A percentile compares a stretch with the other conserved stretches of the same genome.
Evolutionary conservation across 2,113 vertebrate species (phyloP).

Genomic region (Epinephelus cyanopodus): DNA sequence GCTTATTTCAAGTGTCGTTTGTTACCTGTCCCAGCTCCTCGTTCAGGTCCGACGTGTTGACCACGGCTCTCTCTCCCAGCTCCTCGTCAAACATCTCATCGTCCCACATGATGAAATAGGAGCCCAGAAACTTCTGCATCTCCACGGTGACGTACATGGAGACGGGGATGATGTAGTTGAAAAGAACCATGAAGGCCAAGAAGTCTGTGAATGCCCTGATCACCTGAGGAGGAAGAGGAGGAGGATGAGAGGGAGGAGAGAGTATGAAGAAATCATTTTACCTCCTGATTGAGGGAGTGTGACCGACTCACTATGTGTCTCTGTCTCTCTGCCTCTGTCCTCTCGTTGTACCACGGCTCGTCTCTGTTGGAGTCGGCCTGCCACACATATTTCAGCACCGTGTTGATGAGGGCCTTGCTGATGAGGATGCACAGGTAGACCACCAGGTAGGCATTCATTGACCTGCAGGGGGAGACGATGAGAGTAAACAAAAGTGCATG

Average conservation of each 20-base stretch:
- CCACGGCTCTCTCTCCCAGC: slow-evolving; percentile 91
- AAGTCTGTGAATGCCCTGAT: slow-evolving; percentile 96
- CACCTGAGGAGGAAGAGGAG: slow-evolving; percentile 81
- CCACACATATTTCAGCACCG: slow-evolving; percentile 93
- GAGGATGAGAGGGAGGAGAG: neutral
- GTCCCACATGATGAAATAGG: slow-evolving; percentile 98
- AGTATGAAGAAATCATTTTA: neutral
- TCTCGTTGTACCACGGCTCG: slow-evolving; percentile 95
- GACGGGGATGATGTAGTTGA: slow-evolving; percentile 99
- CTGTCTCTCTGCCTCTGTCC: slow-evolving; percentile 90
- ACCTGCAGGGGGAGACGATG: slow-evolving; percentile 81
- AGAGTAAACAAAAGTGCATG: neutral
- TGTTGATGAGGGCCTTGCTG: slow-evolving; percentile 95
- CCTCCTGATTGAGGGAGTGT: neutral
- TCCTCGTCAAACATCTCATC: slow-evolving; percentile 96
- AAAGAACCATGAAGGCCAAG: slow-evolving; percentile 98
- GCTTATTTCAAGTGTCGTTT: neutral
- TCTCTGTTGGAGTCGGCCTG: slow-evolving; percentile 91
- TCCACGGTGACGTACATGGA: slow-evolving; percentile 99
- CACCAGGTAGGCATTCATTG: slow-evolving; percentile 96
- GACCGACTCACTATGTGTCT: slow-evolving; percentile 88
- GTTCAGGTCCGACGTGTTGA: slow-evolving; percentile 98
- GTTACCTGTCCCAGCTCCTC: slow-evolving; percentile 95
- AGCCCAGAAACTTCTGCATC: slow-evolving; percentile 99
- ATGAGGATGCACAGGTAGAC: slow-evolving; percentile 98